These are phyloP conservation scores for Drepana falcataria DNA, from an alignment of 2,888 invertebrate species.

Conservation along the genomic window DNA sequence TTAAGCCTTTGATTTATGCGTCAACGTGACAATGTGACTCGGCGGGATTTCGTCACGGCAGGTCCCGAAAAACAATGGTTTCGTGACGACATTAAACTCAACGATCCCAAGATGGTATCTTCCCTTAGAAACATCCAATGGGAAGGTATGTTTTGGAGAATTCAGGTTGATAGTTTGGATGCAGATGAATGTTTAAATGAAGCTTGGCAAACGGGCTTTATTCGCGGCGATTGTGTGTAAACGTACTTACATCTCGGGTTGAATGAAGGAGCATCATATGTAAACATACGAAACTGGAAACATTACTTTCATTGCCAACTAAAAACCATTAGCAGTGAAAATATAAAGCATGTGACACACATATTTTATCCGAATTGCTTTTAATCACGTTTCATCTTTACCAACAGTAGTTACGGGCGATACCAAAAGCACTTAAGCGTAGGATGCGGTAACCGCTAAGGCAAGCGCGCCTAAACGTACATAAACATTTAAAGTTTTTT, in stretches of 20 bases:
- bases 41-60: constrained; percentile 39
- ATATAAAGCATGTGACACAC: too few species aligned
- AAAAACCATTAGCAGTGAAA: too few species aligned
- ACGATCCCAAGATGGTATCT: constrained; percentile 40
- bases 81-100: constrained; percentile 35
- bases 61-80: constrained; percentile 39
- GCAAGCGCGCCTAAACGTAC: too few species aligned
- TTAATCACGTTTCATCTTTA: too few species aligned
- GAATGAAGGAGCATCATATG: background rate
- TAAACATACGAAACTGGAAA: background rate
- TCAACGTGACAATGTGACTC: constrained; percentile 38
- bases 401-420: too few species aligned
- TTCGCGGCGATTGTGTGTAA: background rate
- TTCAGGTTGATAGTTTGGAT: constrained; percentile 14
- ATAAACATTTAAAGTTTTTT: too few species aligned
- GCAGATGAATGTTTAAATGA: constrained; percentile 25
- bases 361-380: too few species aligned
- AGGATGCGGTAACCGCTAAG: too few species aligned
- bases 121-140: constrained; percentile 33
- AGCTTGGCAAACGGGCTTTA: background rate
- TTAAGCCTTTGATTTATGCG: constrained; percentile 32
- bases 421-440: too few species aligned
- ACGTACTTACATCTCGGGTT: background rate
- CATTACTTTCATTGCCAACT: background rate
- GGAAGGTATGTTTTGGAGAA: constrained; percentile 32